phyloP scores from a whole-genome alignment of 2,888 invertebrate species.

The Timema podura region DNA sequence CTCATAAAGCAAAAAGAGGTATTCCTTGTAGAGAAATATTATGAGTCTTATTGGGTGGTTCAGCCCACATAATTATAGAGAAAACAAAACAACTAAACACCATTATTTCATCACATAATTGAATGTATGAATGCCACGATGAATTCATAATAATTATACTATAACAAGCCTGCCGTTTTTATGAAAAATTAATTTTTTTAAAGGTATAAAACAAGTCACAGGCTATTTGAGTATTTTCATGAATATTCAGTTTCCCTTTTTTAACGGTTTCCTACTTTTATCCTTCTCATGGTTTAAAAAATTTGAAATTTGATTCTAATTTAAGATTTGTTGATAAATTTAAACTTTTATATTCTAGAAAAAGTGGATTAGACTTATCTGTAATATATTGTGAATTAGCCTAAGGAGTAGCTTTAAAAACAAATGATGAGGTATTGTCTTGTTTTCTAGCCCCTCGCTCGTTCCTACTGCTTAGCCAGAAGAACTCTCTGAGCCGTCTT shows the following conservation, averaged over 20 bases:
- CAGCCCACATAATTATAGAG: no score
- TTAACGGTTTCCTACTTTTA: no score
- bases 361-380: background rate
- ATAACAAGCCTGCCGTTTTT: no score
- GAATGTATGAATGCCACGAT: no score
- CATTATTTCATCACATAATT: no score
- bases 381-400: background rate
- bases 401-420: background rate
- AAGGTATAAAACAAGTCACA: no score
- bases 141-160: no score
- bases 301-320: background rate
- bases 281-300: background rate
- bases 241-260: background rate
- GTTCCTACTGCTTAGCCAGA: slow-evolving; percentile 82
- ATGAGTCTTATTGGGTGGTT: no score
- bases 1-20: no score
- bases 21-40: no score
- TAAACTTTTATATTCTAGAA: background rate
- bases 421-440: background rate
- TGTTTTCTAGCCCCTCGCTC: slow-evolving; percentile 68
- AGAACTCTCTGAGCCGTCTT: slow-evolving; percentile 76
- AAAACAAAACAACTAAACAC: no score
- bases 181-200: no score
- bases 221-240: background rate
- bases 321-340: background rate